Conservation (phyloP, 2,888 invertebrate species). For the Sceliomorpha sp. region DNA sequence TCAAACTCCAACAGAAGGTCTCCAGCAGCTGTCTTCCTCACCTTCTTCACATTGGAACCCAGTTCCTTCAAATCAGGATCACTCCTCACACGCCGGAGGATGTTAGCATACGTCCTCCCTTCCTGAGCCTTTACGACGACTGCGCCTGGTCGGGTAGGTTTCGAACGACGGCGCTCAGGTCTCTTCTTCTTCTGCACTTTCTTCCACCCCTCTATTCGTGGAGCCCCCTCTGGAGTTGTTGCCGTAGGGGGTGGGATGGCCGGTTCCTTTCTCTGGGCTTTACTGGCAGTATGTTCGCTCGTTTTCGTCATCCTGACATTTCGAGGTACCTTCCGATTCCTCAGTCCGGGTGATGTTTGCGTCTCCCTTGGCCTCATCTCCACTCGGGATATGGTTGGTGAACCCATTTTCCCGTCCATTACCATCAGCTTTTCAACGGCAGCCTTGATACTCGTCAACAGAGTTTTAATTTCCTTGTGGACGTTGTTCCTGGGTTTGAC, state of each 20-base stretch:
- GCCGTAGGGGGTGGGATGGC: too few relatives aligned
- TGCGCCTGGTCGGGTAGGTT: not conserved
- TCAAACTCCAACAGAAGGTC: slow-evolving; percentile 13
- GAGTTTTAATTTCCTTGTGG: not conserved
- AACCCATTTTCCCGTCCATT: not conserved
- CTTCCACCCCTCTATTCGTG: too few relatives aligned
- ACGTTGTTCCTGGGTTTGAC: slow-evolving; percentile 6
- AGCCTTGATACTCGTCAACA: not conserved
- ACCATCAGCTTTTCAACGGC: not conserved
- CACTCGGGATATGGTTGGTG: not conserved
- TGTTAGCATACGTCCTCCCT: slow-evolving; percentile 1
- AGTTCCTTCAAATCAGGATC: slow-evolving; percentile 11
- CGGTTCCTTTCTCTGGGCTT: too few relatives aligned
- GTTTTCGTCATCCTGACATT: too few relatives aligned
- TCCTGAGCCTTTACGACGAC: slow-evolving; percentile 1
- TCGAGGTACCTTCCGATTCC: too few relatives aligned
- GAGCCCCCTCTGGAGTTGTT: too few relatives aligned
- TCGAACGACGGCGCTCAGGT: not conserved
- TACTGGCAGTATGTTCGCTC: too few relatives aligned
- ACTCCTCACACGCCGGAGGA: slow-evolving; percentile 4
- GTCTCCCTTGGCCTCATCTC: not conserved
- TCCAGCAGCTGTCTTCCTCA: slow-evolving; percentile 16
- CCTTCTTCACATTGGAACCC: slow-evolving; percentile 3
- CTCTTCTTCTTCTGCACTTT: not conserved
- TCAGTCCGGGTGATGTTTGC: not conserved